These are phyloP conservation scores for Epinephelus awoara DNA, from an alignment of 2,797 vertebrate species.

Conservation along the genomic window DNA sequence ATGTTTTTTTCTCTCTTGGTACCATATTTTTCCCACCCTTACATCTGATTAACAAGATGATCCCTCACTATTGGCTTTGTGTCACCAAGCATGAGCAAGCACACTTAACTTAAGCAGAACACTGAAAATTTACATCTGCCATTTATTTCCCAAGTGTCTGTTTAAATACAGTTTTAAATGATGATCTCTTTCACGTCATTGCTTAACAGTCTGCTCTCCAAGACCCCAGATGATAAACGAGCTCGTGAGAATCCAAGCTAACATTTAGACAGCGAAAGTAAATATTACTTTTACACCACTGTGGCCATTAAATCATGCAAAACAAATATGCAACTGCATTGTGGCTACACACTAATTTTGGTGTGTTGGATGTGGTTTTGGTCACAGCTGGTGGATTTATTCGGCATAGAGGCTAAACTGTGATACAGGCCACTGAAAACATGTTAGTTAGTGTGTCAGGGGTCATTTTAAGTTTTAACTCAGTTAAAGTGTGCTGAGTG, in stretches of 20 bases:
- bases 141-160: too few relatives aligned
- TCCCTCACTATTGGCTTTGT: background rate
- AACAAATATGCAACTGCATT: background rate
- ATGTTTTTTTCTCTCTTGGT: background rate
- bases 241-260: background rate
- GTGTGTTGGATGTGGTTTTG: background rate
- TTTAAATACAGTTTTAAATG: background rate
- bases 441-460: background rate
- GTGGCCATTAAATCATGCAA: slow-evolving; percentile 2
- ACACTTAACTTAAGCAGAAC: background rate
- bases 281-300: slow-evolving; percentile 3
- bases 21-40: background rate
- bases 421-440: slow-evolving; percentile 4
- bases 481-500: background rate
- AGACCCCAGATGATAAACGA: background rate
- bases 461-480: background rate
- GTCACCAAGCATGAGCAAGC: background rate
- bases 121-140: background rate
- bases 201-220: background rate
- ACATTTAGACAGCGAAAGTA: slow-evolving; percentile 18
- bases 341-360: background rate
- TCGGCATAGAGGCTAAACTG: background rate
- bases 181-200: background rate
- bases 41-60: background rate
- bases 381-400: slow-evolving; percentile 9